Evolutionary conservation across 2,113 vertebrate species (phyloP).

Genomic region (Melanocharis versteri): DNA sequence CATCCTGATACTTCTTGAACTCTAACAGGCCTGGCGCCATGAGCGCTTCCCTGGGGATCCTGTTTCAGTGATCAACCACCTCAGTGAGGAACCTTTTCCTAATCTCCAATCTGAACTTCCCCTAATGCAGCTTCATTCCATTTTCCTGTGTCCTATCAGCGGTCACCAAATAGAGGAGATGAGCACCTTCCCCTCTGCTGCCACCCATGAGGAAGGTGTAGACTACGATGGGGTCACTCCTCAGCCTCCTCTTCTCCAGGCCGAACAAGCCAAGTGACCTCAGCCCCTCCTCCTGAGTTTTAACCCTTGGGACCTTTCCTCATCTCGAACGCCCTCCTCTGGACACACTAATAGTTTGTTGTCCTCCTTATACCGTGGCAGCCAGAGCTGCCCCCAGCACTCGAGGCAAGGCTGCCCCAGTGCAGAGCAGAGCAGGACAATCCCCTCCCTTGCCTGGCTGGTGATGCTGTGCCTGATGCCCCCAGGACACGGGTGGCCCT

Average conservation of each 20-base stretch:
- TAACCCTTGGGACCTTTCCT: not conserved
- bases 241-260: no score
- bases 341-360: not conserved
- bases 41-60: not conserved
- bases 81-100: not conserved
- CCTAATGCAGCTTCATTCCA: not conserved
- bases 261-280: not conserved
- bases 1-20: not conserved
- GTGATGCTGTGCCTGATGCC: not conserved
- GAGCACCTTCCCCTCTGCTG: not conserved
- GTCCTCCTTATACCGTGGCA: fast-evolving
- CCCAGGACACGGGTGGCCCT: fast-evolving
- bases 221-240: no score
- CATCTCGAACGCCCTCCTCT: fast-evolving
- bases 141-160: not conserved
- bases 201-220: not conserved
- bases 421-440: fast-evolving
- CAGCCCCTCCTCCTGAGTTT: not conserved
- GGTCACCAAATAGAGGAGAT: not conserved
- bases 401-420: fast-evolving
- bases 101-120: not conserved
- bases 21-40: not conserved
- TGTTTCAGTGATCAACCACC: not conserved
- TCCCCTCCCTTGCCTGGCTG: fast-evolving
- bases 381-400: not conserved